Evolutionary conservation across 1,140 invertebrate species (phyloP), one percentile per base, ranked within the genome.

Genomic region (Zeugodacus cucurbitae): DNA sequence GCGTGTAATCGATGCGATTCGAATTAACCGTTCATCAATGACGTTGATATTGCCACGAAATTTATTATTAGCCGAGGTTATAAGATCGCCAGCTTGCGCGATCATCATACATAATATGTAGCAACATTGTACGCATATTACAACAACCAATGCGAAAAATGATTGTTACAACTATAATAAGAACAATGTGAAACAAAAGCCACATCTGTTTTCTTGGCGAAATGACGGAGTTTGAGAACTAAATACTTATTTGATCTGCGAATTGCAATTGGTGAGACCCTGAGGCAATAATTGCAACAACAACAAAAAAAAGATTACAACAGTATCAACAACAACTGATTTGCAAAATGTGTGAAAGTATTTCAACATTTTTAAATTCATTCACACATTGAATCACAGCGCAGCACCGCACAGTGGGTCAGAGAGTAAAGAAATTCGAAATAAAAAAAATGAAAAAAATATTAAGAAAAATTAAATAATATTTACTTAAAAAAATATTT

Each of bases 261-360:
- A n/a, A n/a, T 34, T 29, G 64, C 58, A 62, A 41, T 7, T 82
- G 74, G 74, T 82, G 74, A 82, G 74, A 82, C 74, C 41, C 74
- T 82, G 74, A 82, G 48, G n/a, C 74, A 48, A 26, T 54, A n/a
- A 78, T 3, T 7, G n/a, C 17, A 41, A 44, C 37, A 78, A 78
- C 17, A 74, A 22, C 5, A 48, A n/a, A 29, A 54, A 17, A 29
- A 82, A 41, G 29, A 48, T 11, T 20, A 48, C 7, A 11, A 48
- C 41, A 82, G 37, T 7, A 48, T 48, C 7, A 82, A n/a, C 11
- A 82, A 48, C 74, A 48, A 82, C 74, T 82, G 74, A 82, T 82
- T 82, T 82, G 74, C 74, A 82, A 82, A 82, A 82, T 82, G 74
- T 82, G 74, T 48, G 74, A 82, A 82, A 82, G 37, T 82, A 82